Evolutionary conservation across 2,888 invertebrate species (phyloP), one percentile per base, ranked within the genome.

Genomic region (Drosophila ezoana): DNA sequence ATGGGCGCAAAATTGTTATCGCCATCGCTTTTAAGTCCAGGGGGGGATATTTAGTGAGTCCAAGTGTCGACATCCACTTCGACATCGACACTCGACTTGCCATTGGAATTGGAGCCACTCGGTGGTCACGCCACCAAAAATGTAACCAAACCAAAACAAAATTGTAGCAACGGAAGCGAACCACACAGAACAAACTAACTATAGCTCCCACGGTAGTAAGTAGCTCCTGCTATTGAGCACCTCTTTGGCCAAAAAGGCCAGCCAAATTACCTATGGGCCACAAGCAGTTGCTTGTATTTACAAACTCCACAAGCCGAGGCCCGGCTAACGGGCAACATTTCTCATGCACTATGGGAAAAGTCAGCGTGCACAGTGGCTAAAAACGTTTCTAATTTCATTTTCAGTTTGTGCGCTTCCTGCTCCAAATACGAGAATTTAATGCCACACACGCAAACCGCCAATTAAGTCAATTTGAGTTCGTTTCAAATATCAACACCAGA

Each of bases 51-150:
- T 90, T 90, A 90, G 90, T 84, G 79, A 74, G 49, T 28, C 65
- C 80, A 76, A 81, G 82, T 85, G 86, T 90, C 80, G 81, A 81
- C 81, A 75, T 61, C 40, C 40, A 40, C 40, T 40, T 16, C 82
- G 80, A 79, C 82, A 78, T 73, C 66, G 60, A 72, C 64, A 67
- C 44, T 37, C 62, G 35, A 41, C 32, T 57, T 72, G 72, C 41
- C 45, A 52, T 37, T 57, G 54, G 64, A 56, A 76, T 60, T 72
- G 77, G 58, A 74, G 62, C 58, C 69, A 70, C 59, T 67, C 49
- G 68, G 82, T 89, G 89, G 88, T 90, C 88, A 90, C 89, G 90
- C 88, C 89, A 88, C 83, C 83, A 83, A 59, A 28, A 64, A 62
- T 47, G 35, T 52, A 59, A 68, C 66, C 64, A 66, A 69, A 49